Evolutionary conservation across 2,113 vertebrate genomes (phyloP), one percentile per base, ranked within the genome.

Genomic region (Ammospiza nelsoni): DNA sequence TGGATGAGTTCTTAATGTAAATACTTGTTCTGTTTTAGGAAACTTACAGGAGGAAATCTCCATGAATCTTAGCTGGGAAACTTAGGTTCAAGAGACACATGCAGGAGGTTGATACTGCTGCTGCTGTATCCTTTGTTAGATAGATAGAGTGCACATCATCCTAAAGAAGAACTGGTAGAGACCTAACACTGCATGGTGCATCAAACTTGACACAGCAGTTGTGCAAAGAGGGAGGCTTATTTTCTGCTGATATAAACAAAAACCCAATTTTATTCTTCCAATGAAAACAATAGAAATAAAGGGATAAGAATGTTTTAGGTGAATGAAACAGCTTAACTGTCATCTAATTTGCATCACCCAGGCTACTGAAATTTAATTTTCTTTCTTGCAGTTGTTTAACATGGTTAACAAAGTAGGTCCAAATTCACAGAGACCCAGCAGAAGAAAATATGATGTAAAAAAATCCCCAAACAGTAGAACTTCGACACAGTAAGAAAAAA

Each of bases 171-270:
- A 58, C 44, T 25, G 5, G 18, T 51, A 48, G 35, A 67, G 23
- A 58, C 15, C 18, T 29, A 29, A 29, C 14, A 20, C 11, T 55
- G 15, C 1, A 0, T 8, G 19, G 8, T n/a, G 12, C 15, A 43
- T 6, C 15, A 52, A 23, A 46, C 24, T 61, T 76, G 7, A 10
- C 18, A 9, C 6, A 65, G n/a, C 6, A n/a, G 5, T 13, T 65
- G 23, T 27, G 7, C 33, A 68, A 46, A 55, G 12, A 65, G 12
- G 9, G 12, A 9, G 22, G 5, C 9, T 46, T 55, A 25, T 49
- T 74, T 83, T 83, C n/a, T 84, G 15, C 18, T 74, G 18, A 15
- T 43, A 15, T 3, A 20, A 14, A 41, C 15, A 44, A 51, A 72
- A 62, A 0, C 5, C 19, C 28, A 19, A 18, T 22, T 25, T 68